Evolutionary conservation across 1,140 invertebrate species (phyloP).

Genomic region (Zaprionus inermis): DNA sequence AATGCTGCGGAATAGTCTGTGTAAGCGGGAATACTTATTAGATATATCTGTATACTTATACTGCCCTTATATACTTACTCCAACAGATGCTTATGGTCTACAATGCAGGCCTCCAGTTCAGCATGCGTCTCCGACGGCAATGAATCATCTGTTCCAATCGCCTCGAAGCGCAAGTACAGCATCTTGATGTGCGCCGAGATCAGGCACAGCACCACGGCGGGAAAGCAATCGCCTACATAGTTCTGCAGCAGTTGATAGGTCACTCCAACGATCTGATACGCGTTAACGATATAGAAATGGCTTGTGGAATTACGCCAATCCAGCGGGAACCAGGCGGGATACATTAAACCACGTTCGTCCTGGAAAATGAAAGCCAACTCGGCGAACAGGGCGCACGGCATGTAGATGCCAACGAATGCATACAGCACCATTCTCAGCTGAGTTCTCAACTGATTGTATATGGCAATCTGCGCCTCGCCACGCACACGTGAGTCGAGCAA

Average conservation of each 20-base stretch:
- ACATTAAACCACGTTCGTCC: slow-evolving; percentile 55
- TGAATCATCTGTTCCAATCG: slow-evolving; percentile 35
- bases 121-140: slow-evolving; percentile 6
- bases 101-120: slow-evolving; percentile 56
- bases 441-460: slow-evolving; percentile 44
- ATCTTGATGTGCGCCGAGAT: slow-evolving; percentile 67
- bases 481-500: slow-evolving; percentile 50
- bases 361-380: slow-evolving; percentile 60
- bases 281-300: slow-evolving; percentile 59
- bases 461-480: slow-evolving; percentile 20
- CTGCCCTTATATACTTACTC: slow-evolving; percentile 45
- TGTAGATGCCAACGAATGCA: slow-evolving; percentile 58
- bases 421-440: slow-evolving; percentile 55
- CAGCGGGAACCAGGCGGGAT: slow-evolving; percentile 75
- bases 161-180: slow-evolving; percentile 54
- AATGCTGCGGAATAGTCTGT: slow-evolving; percentile 60
- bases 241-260: slow-evolving; percentile 60
- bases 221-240: slow-evolving; percentile 68
- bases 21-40: neutral
- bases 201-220: slow-evolving; percentile 57
- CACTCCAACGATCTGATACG: slow-evolving; percentile 65
- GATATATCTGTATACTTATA: neutral
- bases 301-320: slow-evolving; percentile 56
- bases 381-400: slow-evolving; percentile 54
- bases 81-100: slow-evolving; percentile 64